phyloP scores from a whole-genome alignment of 2,797 vertebrate species.

The Sphaeramia orbicularis region DNA sequence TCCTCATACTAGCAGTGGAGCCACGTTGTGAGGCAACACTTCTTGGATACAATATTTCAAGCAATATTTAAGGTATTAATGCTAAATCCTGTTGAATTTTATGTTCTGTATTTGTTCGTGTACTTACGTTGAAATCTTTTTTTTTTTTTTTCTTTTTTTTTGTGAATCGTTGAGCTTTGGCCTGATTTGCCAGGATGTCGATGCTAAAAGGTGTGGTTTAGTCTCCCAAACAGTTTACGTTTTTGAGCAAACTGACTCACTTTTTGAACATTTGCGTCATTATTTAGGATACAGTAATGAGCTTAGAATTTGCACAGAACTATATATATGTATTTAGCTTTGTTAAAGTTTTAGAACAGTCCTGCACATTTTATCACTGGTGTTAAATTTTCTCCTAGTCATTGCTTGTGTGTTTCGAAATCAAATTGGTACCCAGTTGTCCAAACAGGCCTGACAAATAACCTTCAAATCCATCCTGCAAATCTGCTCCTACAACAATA shows the following conservation, averaged over 20 bases:
- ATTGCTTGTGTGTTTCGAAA: constrained; percentile 37
- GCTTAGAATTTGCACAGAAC: not conserved
- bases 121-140: not conserved
- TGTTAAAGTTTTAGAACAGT: constrained; percentile 3
- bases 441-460: constrained; percentile 55
- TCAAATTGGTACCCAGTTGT: constrained; percentile 46
- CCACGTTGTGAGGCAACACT: constrained; percentile 21
- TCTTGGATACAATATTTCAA: constrained; percentile 3
- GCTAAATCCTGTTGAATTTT: constrained; percentile 5
- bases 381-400: constrained; percentile 24
- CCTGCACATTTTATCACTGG: constrained; percentile 6
- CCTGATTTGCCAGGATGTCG: constrained; percentile 26
- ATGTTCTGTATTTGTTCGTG: constrained; percentile 7
- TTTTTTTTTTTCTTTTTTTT: not conserved
- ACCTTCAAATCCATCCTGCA: constrained; percentile 42
- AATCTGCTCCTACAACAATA: constrained; percentile 50
- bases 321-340: not conserved
- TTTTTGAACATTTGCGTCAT: constrained; percentile 7
- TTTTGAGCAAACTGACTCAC: not conserved
- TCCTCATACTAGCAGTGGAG: constrained; percentile 42
- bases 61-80: constrained; percentile 13
- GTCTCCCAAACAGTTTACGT: not conserved
- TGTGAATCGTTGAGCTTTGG: not conserved
- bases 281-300: not conserved
- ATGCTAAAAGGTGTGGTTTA: constrained; percentile 19